Conservation (phyloP, 2,113 vertebrate genomes). For the Harpagus bidentatus region DNA sequence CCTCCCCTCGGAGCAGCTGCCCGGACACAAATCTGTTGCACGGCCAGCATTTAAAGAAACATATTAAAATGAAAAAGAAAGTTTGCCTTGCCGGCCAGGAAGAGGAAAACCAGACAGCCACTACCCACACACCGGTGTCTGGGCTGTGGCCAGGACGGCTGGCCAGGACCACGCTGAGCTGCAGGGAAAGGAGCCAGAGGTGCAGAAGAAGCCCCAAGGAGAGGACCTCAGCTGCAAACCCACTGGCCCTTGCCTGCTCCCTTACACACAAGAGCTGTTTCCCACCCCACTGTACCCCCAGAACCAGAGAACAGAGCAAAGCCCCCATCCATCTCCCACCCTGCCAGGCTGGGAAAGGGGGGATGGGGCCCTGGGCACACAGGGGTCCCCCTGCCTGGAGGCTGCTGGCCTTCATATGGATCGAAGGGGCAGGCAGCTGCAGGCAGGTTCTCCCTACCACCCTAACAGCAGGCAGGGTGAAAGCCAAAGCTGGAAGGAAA, state of each 20-base stretch:
- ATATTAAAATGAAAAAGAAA: not conserved
- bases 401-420: not conserved
- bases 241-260: not conserved
- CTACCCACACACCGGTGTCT: not conserved
- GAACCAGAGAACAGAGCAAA: not conserved
- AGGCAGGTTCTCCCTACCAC: not conserved
- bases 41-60: not conserved
- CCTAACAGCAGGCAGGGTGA: not conserved
- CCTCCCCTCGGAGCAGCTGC: not conserved
- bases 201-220: not conserved
- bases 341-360: not conserved
- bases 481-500: not conserved
- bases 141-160: not conserved
- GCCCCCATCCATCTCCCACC: rapidly evolving
- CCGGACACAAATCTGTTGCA: rapidly evolving
- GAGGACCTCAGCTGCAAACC: not conserved
- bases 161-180: not conserved
- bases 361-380: rapidly evolving
- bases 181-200: not conserved
- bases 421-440: not conserved
- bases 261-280: not conserved
- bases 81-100: not conserved
- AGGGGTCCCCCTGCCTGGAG: not conserved
- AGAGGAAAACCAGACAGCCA: not conserved
- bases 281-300: not conserved